Percentiles rank a stretch among this genome's conserved stretches.
Evolutionary conservation across 1,140 invertebrate genomes (phyloP).

Genomic region (Helicoverpa zea): DNA sequence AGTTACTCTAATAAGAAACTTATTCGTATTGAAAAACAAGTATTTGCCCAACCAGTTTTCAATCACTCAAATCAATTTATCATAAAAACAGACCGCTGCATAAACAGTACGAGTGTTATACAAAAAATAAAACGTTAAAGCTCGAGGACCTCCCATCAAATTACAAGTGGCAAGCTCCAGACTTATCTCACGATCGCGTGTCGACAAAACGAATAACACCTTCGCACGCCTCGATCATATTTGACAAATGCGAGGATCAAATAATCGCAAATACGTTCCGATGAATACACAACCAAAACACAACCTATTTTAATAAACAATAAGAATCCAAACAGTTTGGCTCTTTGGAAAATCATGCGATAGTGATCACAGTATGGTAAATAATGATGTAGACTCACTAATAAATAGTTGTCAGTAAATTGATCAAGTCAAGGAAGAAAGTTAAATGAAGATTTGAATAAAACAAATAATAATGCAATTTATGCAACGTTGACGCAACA

Average conservation of each 20-base stretch:
- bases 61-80: slow-evolving; percentile 31
- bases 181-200: slow-evolving; percentile 68
- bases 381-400: slow-evolving; percentile 54
- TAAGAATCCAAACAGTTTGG: slow-evolving; percentile 50
- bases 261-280: slow-evolving; percentile 61
- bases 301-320: slow-evolving; percentile 45
- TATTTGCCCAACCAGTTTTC: slow-evolving; percentile 7
- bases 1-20: neutral
- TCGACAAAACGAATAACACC: slow-evolving; percentile 72
- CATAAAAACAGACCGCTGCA: slow-evolving; percentile 15
- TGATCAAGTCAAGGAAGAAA: slow-evolving; percentile 50
- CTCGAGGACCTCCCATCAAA: slow-evolving; percentile 66
- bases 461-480: slow-evolving; percentile 33
- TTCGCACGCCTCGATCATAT: slow-evolving; percentile 68
- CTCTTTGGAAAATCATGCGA: slow-evolving; percentile 53
- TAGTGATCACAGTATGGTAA: slow-evolving; percentile 59
- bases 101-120: slow-evolving; percentile 24
- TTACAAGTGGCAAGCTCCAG: slow-evolving; percentile 66
- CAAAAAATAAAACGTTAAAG: slow-evolving; percentile 53
- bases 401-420: slow-evolving; percentile 54
- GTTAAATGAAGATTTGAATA: slow-evolving; percentile 40
- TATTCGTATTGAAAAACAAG: neutral
- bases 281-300: slow-evolving; percentile 38
- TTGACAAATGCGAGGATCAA: slow-evolving; percentile 69
- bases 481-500: slow-evolving; percentile 36